Evolutionary conservation across 2,797 vertebrate species (phyloP), one percentile per base, ranked within the genome.

Genomic region (Anguilla anguilla): DNA sequence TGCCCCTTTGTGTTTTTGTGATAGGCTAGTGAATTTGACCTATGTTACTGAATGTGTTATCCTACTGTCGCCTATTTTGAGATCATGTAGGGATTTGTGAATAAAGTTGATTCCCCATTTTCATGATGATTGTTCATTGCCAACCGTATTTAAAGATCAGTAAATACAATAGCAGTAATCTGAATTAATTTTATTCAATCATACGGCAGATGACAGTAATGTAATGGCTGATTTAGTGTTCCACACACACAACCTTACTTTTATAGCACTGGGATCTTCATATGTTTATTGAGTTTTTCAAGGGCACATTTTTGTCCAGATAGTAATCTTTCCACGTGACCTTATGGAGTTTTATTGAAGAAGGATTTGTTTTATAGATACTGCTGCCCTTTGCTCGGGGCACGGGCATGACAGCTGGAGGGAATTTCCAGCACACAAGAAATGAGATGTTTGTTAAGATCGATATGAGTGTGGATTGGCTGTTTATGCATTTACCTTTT

Each of bases 291-390:
- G 46, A 46, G 46, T n/a, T 46, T 81, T 81, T 81, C 77, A 81
- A 81, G 77, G 77, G 22, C 43, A 81, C 5, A 4, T 43, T 49
- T 81, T 19, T 81, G 77, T 81, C n/a, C 43, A 81, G 77, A 81
- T 51, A 49, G 15, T 51, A 3, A 49, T 81, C 22, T 49, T 2
- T 49, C 1, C 43, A 22, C 25, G 39, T 49, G 22, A 49, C 43
- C 43, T 81, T 49, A 39, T 31, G 28, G 28, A 15, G 69, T 3
- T 74, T 74, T 74, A 81, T 81, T 81, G 43, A 19, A 81, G 43
- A 81, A 25, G 77, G 77, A n/a, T 81, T 81, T 81, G 46, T 81
- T 81, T 6, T 51, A 81, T 51, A 43, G 77, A 81, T 81, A 31
- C 22, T 49, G 39, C 7, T 81, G 77, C 77, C 77, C 77, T 81